A percentile compares a stretch with the other conserved stretches of the same genome.
Evolutionary conservation across 2,888 invertebrate species (phyloP).

Genomic region (Phalera bucephala): DNA sequence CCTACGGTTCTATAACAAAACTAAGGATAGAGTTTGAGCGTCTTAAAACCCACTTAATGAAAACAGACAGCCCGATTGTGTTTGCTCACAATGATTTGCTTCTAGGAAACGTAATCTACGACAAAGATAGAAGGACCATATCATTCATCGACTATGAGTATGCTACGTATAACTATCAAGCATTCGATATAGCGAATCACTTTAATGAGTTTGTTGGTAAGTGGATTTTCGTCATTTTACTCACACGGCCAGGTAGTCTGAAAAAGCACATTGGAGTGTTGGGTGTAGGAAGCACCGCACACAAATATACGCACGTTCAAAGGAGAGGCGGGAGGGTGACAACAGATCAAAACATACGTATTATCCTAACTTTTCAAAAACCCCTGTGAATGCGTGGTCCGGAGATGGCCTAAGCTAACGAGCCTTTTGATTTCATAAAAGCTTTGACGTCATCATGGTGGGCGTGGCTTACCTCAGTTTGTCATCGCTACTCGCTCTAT

Average conservation of each 20-base stretch:
- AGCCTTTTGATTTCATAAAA: no score
- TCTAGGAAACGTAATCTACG: conserved; percentile 95
- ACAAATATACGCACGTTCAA: no score
- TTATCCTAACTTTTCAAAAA: no score
- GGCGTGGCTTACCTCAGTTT: no score
- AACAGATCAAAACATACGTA: no score
- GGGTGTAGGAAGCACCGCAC: no score
- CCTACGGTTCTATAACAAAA: conserved; percentile 85
- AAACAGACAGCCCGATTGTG: conserved; percentile 89
- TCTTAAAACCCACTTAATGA: conserved; percentile 85
- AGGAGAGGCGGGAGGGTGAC: no score
- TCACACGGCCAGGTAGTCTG: not conserved
- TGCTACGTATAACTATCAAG: conserved; percentile 95
- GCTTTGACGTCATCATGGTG: no score
- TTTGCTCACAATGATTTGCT: conserved; percentile 99
- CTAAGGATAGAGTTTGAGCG: conserved; percentile 87
- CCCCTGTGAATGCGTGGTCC: no score
- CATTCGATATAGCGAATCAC: conserved; percentile 98
- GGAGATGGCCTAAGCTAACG: no score
- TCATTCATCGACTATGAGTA: conserved; percentile 99
- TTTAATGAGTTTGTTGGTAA: conserved; percentile 98
- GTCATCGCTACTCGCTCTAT: no score
- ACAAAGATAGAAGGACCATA: conserved; percentile 86
- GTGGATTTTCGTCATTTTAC: conserved; percentile 31
- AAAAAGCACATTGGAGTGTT: not conserved